These are phyloP conservation scores for Micromussa lordhowensis DNA, from an alignment of 92 coral and sea anemone species.

Conservation along the genomic window DNA sequence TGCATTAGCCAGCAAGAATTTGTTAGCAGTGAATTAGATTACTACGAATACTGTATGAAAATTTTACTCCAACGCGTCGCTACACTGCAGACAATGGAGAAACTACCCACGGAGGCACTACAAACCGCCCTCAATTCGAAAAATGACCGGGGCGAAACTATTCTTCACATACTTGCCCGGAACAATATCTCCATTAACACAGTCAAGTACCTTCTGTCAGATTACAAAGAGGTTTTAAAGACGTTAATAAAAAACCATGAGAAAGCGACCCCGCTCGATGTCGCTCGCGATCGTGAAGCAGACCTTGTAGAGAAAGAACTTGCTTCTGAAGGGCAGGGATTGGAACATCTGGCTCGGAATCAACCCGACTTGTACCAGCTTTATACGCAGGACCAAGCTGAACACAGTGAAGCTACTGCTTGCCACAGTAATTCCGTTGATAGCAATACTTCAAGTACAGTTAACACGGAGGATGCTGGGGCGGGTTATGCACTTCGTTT, in stretches of 20 bases:
- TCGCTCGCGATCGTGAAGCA: conserved; percentile 50
- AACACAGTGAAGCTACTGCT: not conserved
- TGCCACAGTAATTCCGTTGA: not conserved
- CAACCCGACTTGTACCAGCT: conserved; percentile 41
- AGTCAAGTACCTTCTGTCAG: conserved; percentile 49
- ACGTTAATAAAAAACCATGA: conserved; percentile 23
- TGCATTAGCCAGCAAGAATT: conserved; percentile 52
- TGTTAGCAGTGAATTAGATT: conserved; percentile 51
- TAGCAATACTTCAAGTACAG: not conserved
- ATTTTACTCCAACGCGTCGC: conserved; percentile 46
- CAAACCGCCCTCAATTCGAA: conserved; percentile 33
- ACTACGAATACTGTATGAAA: conserved; percentile 66
- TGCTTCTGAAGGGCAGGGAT: not conserved
- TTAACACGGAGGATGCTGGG: not conserved
- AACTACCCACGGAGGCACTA: conserved; percentile 9
- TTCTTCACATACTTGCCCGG: conserved; percentile 67
- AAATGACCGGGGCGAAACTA: conserved; percentile 53
- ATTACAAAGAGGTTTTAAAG: conserved; percentile 46
- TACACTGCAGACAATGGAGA: conserved; percentile 25
- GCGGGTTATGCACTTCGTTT: conserved; percentile 28
- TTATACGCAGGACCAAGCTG: conserved; percentile 20
- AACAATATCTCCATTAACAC: conserved; percentile 55
- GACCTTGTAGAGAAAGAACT: conserved; percentile 43
- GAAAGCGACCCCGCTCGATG: conserved; percentile 45
- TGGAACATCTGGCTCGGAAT: conserved; percentile 1